Evolutionary conservation across 2,113 vertebrate species (phyloP).

Genomic region (Peromyscus californicus): DNA sequence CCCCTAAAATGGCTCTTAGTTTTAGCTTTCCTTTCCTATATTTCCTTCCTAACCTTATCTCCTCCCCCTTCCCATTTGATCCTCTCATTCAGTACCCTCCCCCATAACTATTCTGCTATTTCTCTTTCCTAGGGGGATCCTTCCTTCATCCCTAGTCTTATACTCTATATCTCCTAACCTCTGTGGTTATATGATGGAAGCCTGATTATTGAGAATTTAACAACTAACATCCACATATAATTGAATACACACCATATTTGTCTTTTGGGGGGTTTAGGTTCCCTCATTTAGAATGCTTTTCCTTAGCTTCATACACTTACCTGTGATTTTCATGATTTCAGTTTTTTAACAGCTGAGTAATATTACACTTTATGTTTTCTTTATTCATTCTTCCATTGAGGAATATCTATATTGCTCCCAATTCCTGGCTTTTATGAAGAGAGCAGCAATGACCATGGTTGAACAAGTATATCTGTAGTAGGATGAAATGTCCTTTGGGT

Average conservation of each 20-base stretch:
- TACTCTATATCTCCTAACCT: not conserved
- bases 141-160: not conserved
- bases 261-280: not conserved
- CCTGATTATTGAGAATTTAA: not conserved
- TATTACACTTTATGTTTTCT: not conserved
- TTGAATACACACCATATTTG: not conserved
- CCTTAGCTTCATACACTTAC: not conserved
- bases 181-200: not conserved
- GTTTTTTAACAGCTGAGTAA: not conserved
- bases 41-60: not conserved
- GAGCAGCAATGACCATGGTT: not conserved
- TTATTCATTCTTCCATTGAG: not conserved
- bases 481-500: not conserved
- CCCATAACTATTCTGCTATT: not conserved
- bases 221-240: not conserved
- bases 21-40: not conserved
- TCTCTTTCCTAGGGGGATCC: not conserved
- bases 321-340: not conserved
- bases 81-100: not conserved
- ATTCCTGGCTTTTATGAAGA: not conserved
- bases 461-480: not conserved
- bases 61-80: not conserved
- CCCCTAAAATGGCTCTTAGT: not conserved
- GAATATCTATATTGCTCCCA: not conserved
- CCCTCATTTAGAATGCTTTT: not conserved